These are phyloP conservation scores for Caenorhabditis uteleia DNA, from an alignment of 2,888 invertebrate genomes.

Conservation along the genomic window DNA sequence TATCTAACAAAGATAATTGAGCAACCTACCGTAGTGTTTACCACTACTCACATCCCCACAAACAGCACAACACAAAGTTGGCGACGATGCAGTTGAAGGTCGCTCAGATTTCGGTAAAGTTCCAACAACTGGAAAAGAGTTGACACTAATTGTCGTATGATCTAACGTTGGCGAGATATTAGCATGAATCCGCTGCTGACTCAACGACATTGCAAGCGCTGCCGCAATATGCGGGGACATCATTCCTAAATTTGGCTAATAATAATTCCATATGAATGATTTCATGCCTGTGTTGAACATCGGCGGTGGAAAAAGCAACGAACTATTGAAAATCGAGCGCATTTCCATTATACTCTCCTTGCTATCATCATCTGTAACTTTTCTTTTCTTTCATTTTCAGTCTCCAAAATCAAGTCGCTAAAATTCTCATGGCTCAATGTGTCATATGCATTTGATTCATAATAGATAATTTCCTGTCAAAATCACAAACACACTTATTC, in stretches of 20 bases:
- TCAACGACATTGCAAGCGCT: slow-evolving; percentile 47
- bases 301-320: slow-evolving; percentile 45
- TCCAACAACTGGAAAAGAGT: slow-evolving; percentile 45
- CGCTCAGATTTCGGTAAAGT: slow-evolving; percentile 28
- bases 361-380: slow-evolving; percentile 21
- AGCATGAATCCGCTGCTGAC: slow-evolving; percentile 41
- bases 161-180: slow-evolving; percentile 43
- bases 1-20: not conserved
- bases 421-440: slow-evolving; percentile 15
- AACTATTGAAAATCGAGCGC: slow-evolving; percentile 48
- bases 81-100: slow-evolving; percentile 47
- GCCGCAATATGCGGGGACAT: slow-evolving; percentile 50
- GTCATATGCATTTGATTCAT: slow-evolving; percentile 47
- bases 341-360: slow-evolving; percentile 40
- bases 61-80: slow-evolving; percentile 54
- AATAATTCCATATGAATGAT: not conserved
- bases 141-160: slow-evolving; percentile 57
- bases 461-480: slow-evolving; percentile 45
- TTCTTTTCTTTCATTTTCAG: too few relatives aligned
- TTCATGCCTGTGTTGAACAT: slow-evolving; percentile 30
- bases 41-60: slow-evolving; percentile 69
- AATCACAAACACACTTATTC: slow-evolving; percentile 30
- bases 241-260: slow-evolving; percentile 21
- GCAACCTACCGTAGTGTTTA: slow-evolving; percentile 64
- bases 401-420: too few relatives aligned